A percentile compares a stretch with the other conserved stretches of the same genome.
These are phyloP conservation scores for Fregata magnificens DNA, from an alignment of 2,113 vertebrate genomes.

Conservation along the genomic window DNA sequence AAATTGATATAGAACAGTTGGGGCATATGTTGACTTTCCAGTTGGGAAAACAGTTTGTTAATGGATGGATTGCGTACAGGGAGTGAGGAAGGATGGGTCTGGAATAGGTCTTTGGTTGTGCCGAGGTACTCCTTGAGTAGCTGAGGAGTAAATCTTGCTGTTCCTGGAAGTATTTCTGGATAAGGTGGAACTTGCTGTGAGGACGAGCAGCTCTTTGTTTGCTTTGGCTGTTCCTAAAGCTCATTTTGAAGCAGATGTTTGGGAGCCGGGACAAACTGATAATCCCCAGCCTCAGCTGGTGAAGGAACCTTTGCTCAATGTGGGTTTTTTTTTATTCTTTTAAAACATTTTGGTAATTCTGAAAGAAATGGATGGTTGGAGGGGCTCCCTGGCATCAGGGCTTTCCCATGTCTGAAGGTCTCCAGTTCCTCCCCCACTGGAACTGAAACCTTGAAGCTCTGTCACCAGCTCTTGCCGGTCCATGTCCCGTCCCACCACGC, in stretches of 20 bases:
- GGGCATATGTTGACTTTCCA: neutral
- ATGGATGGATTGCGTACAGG: accelerated
- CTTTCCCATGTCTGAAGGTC: neutral
- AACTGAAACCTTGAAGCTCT: neutral
- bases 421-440: neutral
- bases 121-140: too few relatives aligned
- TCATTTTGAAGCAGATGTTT: neutral
- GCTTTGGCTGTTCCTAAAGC: neutral
- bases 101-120: neutral
- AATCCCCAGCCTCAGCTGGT: neutral
- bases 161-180: neutral
- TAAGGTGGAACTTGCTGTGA: too few relatives aligned
- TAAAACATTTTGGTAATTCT: neutral
- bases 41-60: accelerated
- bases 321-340: neutral
- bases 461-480: neutral
- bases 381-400: neutral
- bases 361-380: neutral
- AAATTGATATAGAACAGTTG: neutral
- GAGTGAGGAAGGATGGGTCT: neutral
- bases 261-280: neutral
- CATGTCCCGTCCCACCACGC: neutral
- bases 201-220: neutral
- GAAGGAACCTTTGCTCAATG: neutral
- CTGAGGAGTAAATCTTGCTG: neutral